These are phyloP conservation scores for Gallinago jamesoni DNA, from an alignment of 2,113 vertebrate species.

Conservation along the genomic window DNA sequence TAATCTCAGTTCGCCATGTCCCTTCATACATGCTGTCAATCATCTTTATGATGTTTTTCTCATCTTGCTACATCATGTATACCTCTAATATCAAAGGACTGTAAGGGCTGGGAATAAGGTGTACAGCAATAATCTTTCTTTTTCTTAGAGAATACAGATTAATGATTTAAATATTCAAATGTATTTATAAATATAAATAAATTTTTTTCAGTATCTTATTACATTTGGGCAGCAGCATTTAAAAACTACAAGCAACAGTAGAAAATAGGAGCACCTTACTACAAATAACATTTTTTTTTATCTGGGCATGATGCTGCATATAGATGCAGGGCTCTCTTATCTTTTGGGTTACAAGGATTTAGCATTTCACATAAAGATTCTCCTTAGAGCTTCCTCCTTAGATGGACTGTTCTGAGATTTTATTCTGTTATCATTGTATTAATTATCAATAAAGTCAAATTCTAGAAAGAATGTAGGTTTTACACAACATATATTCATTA, in stretches of 20 bases:
- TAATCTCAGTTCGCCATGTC: background rate
- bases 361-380: background rate
- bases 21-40: background rate
- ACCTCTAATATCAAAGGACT: background rate
- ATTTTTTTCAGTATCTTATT: background rate
- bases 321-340: background rate
- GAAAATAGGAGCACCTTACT: background rate
- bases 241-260: background rate
- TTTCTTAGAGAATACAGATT: background rate
- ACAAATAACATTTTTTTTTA: background rate
- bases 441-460: background rate
- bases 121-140: background rate
- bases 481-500: background rate
- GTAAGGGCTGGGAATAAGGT: background rate
- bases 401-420: background rate
- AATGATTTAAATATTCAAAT: background rate
- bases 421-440: background rate
- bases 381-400: background rate
- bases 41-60: background rate
- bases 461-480: background rate
- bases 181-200: background rate
- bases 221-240: background rate
- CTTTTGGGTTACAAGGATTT: background rate
- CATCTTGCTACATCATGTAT: background rate
- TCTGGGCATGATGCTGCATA: background rate